phyloP scores from a whole-genome alignment of 2,888 invertebrate species.

The Plutella xylostella region DNA sequence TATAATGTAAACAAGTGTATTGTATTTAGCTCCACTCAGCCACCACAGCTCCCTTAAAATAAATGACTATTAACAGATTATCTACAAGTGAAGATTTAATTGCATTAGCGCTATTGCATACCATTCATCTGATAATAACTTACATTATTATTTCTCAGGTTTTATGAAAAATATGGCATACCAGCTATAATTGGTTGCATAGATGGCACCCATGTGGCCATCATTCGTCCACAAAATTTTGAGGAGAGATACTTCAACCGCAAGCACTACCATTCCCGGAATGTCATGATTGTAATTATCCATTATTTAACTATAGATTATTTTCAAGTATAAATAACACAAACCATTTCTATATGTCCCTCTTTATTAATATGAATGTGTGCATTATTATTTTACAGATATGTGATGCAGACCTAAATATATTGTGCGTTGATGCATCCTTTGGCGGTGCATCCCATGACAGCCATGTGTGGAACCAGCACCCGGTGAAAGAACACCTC shows the following conservation, averaged over 20 bases:
- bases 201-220: neutral
- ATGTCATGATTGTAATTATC: conserved; percentile 1
- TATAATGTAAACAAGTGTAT: no score
- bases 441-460: neutral
- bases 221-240: neutral
- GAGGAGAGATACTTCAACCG: neutral
- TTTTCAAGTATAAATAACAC: no score
- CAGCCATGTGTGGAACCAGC: neutral
- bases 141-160: neutral
- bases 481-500: neutral
- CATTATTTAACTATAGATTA: neutral
- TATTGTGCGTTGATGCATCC: neutral
- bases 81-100: no score
- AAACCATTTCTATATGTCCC: no score
- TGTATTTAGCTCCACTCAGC: no score
- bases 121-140: neutral
- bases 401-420: neutral
- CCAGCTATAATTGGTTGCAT: neutral
- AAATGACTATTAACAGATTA: no score
- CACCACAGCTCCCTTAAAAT: no score
- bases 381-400: neutral
- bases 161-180: neutral
- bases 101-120: no score
- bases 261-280: neutral
- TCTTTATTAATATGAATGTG: no score